Base-by-base conservation (phyloP, 1,140 invertebrate genomes). In the Drosophila burlai region DNA sequence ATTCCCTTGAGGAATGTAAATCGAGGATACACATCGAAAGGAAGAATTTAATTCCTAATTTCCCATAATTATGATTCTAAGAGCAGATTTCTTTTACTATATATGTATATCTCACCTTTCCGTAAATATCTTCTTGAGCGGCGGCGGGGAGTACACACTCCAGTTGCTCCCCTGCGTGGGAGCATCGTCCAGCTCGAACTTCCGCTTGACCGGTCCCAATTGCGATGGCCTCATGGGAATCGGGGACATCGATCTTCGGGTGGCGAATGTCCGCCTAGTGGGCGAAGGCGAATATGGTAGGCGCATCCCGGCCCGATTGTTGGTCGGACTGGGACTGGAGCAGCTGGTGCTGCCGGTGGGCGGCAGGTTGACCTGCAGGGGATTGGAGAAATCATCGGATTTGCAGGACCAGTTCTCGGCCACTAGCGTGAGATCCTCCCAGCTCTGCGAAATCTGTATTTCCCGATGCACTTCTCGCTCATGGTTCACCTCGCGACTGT, bases 391-490 rank as follows among this genome's bases (percentile, higher is more conserved):
- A 95, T 93, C 96, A 54, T 93, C 91, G 90, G 94, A 94, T 93
- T 81, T 94, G 91, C 78, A 93, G 13, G 94, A 93, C 75, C 93
- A 92, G 40, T 94, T 94, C 82, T 96, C 95, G 5, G 94, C 94
- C 71, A 97, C 96, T 34, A 98, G 93, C 0, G 96, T 96, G 5
- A 98, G 94, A 93, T 98, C 97, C 93, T 98, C 97, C 95, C 96
- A 98, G 18, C 97, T 98, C 91, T 97, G 97, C 2, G 97, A 98
- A 93, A 98, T 98, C 93, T 97, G 96, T 94, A 98, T 97, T 73
- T 97, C 96, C 85, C 96, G 96, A 90, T 97, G 96, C 58, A 97
- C 95, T 93, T 98, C 97, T 50, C 96, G 95, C 94, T 98, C 97
- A 93, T 98, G 97, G n/a, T 97, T 97, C 46, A 96, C 96, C 94